A percentile compares a stretch with the other conserved stretches of the same genome.
These are phyloP conservation scores for Saccostrea glomerata DNA, from an alignment of 1,140 invertebrate genomes.

Conservation along the genomic window DNA sequence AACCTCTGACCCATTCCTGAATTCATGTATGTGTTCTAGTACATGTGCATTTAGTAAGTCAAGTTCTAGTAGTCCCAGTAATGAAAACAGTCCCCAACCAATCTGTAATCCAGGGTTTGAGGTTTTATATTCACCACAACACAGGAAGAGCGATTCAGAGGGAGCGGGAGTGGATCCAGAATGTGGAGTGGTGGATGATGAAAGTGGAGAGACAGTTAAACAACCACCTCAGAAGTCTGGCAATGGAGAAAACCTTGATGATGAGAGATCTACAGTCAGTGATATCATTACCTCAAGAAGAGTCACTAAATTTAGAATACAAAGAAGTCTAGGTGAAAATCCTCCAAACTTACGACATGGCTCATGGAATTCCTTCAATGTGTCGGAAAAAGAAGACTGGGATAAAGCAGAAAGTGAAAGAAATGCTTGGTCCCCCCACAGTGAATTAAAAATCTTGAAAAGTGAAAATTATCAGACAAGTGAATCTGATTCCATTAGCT, in stretches of 20 bases:
- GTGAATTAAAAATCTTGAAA: background rate
- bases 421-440: background rate
- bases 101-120: slow-evolving; percentile 8
- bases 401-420: background rate
- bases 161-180: background rate
- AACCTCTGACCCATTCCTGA: background rate
- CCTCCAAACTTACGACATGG: background rate
- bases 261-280: background rate
- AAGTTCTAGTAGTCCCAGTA: background rate
- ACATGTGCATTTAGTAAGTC: background rate
- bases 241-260: background rate
- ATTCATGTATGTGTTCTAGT: background rate
- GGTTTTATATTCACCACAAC: background rate
- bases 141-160: background rate
- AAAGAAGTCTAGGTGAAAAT: slow-evolving; percentile 6
- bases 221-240: background rate
- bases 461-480: background rate
- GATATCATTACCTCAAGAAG: background rate
- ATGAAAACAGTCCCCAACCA: background rate
- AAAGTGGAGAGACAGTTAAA: background rate
- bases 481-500: background rate
- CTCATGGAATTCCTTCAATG: background rate
- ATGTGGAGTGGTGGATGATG: background rate
- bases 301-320: background rate
- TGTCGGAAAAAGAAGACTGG: background rate